Conservation (phyloP, 2,888 invertebrate genomes). For the Microplitis deprimator region DNA sequence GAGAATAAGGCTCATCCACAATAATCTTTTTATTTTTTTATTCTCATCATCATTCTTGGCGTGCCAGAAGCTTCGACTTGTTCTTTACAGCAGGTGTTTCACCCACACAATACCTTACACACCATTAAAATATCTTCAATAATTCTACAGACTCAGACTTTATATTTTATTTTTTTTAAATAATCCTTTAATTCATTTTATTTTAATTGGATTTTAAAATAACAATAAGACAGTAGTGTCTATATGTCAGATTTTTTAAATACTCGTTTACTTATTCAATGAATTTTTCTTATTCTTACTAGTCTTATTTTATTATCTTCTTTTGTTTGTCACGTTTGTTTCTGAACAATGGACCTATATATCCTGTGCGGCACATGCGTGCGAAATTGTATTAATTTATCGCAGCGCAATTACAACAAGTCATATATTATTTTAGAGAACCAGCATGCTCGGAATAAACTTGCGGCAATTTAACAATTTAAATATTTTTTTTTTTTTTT, state of each 20-base stretch:
- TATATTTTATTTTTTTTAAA: background rate
- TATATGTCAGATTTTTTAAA: background rate
- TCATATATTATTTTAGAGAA: conserved; percentile 59
- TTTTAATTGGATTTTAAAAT: too few relatives aligned
- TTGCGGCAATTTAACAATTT: too few relatives aligned
- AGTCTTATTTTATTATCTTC: conserved; percentile 19
- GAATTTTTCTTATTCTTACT: conserved; percentile 35
- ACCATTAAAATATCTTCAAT: background rate
- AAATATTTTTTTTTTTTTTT: too few relatives aligned
- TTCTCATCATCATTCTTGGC: conserved; percentile 33
- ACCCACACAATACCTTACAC: background rate
- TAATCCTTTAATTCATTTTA: background rate
- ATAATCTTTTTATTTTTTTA: conserved; percentile 1
- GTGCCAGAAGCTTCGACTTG: background rate
- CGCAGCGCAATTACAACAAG: conserved; percentile 67
- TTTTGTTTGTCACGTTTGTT: background rate
- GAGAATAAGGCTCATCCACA: too few relatives aligned
- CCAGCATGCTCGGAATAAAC: too few relatives aligned
- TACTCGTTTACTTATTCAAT: conserved; percentile 14
- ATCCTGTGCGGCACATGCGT: conserved; percentile 62
- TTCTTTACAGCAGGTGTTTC: conserved; percentile 22
- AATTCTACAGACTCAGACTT: background rate
- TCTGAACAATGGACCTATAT: conserved; percentile 63
- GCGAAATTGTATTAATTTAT: conserved; percentile 68
- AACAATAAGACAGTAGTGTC: too few relatives aligned